A percentile compares a stretch with the other conserved stretches of the same genome.
Conservation (phyloP, 2,113 vertebrate genomes). For the Bufo bufo region DNA sequence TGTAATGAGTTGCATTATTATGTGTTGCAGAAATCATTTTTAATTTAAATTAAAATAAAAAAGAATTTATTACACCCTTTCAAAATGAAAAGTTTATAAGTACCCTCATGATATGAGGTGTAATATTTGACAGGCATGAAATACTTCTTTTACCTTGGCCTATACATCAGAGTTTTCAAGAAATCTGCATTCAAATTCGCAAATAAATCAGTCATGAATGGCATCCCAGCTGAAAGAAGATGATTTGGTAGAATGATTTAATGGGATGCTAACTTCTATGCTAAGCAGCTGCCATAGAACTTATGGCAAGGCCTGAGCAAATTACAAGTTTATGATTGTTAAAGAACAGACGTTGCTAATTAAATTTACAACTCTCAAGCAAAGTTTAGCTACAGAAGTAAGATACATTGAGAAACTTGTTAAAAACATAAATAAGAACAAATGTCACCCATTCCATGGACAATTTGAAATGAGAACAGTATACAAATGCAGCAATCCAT, state of each 20-base stretch:
- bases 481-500: too few relatives aligned
- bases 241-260: conserved; percentile 45
- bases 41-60: not conserved
- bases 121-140: not conserved
- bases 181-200: conserved; percentile 27
- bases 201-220: conserved; percentile 48
- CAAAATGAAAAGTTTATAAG: not conserved
- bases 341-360: conserved; percentile 23
- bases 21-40: not conserved
- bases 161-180: conserved; percentile 22
- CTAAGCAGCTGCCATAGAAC: conserved; percentile 37
- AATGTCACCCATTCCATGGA: not conserved
- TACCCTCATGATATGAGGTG: not conserved
- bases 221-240: conserved; percentile 32
- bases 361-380: conserved; percentile 12
- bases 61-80: not conserved
- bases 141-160: not conserved
- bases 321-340: conserved; percentile 44
- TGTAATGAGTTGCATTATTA: not conserved
- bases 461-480: not conserved
- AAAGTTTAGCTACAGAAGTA: conserved; percentile 23
- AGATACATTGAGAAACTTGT: not conserved
- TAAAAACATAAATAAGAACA: conserved; percentile 1
- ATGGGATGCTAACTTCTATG: conserved; percentile 38
- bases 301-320: conserved; percentile 14